Conservation (phyloP, 2,888 invertebrate genomes). For the Palloptera scutellata region DNA sequence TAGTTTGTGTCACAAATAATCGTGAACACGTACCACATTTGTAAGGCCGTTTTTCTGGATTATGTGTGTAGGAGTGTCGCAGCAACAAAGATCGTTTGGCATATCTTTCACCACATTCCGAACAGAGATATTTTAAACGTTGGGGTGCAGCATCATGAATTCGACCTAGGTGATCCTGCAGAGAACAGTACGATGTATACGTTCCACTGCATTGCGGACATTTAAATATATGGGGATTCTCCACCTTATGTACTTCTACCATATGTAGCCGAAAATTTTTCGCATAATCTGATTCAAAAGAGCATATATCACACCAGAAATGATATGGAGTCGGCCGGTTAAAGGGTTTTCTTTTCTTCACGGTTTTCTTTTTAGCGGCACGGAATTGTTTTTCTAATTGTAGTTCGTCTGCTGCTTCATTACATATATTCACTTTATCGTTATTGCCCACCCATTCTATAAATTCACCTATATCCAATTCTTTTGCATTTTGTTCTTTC, state of each 20-base stretch:
- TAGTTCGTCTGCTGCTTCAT: neutral
- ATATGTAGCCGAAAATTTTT: conserved; percentile 27
- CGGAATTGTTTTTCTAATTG: neutral
- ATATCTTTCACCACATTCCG: conserved; percentile 31
- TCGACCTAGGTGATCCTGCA: conserved; percentile 23
- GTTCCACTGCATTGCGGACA: conserved; percentile 27
- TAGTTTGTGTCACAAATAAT: conserved; percentile 12
- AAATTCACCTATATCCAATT: neutral
- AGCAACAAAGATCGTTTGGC: conserved; percentile 13
- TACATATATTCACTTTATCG: neutral
- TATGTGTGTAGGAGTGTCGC: conserved; percentile 23
- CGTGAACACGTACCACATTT: conserved; percentile 12
- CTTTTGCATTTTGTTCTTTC: neutral
- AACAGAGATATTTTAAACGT: conserved; percentile 20
- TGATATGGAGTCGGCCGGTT: neutral
- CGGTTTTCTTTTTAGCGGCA: neutral
- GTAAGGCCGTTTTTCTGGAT: conserved; percentile 17
- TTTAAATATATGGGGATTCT: conserved; percentile 30
- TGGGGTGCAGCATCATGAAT: conserved; percentile 23
- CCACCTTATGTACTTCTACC: conserved; percentile 22
- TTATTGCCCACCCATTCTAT: neutral
- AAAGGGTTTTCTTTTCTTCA: no score
- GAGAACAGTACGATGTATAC: conserved; percentile 27
- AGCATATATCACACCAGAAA: conserved; percentile 28
- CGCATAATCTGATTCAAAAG: conserved; percentile 24